phyloP scores from a whole-genome alignment of 2,113 vertebrate species.

The Sterrhoptilus dennistouni region DNA sequence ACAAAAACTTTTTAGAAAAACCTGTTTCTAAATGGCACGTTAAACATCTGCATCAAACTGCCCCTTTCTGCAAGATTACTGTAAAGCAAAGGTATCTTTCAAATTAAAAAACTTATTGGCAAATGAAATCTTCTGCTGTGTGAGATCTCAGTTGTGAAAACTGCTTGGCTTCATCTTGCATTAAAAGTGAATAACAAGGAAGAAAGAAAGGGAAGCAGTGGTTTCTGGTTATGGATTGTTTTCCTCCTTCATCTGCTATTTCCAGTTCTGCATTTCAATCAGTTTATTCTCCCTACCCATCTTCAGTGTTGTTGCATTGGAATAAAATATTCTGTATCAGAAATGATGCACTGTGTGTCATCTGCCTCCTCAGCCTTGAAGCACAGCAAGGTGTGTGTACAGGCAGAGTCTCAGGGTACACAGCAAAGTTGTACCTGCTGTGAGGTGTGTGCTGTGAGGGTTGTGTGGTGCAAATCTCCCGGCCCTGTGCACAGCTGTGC shows the following conservation, averaged over 20 bases:
- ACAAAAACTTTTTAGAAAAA: background rate
- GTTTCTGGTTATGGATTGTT: background rate
- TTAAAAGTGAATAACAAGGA: background rate
- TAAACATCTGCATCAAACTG: background rate
- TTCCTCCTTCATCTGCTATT: background rate
- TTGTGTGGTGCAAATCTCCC: background rate
- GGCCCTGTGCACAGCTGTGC: background rate
- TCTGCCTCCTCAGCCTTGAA: background rate
- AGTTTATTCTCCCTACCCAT: background rate
- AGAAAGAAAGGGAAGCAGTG: background rate
- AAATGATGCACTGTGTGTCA: background rate
- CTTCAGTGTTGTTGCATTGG: background rate
- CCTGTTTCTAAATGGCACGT: background rate
- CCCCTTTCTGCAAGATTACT: background rate
- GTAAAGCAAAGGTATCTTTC: background rate
- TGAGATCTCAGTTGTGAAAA: background rate
- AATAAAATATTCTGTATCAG: background rate
- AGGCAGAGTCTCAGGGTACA: background rate
- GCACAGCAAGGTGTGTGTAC: background rate
- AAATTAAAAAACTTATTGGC: background rate
- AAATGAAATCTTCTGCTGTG: background rate
- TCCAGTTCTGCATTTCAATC: background rate
- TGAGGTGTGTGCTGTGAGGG: background rate
- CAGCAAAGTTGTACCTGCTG: background rate
- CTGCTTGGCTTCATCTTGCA: background rate